Conservation (phyloP, 2,797 vertebrate species). For the Huso huso region DNA sequence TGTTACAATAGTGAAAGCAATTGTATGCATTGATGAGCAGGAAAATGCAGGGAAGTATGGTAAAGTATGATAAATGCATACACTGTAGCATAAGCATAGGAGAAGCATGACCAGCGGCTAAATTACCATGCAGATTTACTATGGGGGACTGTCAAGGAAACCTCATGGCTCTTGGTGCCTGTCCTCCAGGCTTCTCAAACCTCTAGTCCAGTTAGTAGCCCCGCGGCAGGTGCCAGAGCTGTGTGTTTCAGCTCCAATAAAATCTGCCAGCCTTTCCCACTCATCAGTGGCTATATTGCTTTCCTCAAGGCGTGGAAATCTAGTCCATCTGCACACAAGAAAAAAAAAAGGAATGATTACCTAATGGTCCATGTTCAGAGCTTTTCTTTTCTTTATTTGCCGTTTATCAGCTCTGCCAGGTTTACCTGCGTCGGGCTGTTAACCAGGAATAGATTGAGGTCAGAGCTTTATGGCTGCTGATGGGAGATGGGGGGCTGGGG, state of each 20-base stretch:
- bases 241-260: not conserved
- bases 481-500: not conserved
- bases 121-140: too few species aligned
- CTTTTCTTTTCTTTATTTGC: conserved; percentile 2
- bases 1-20: too few species aligned
- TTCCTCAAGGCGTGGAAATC: not conserved
- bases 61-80: too few species aligned
- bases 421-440: not conserved
- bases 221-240: too few species aligned
- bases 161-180: too few species aligned
- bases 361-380: not conserved
- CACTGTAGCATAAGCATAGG: too few species aligned
- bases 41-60: too few species aligned
- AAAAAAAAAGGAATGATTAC: not conserved
- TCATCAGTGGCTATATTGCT: not conserved
- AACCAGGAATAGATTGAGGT: not conserved
- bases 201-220: too few species aligned
- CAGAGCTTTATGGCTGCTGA: not conserved
- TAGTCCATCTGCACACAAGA: not conserved
- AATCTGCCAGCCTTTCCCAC: not conserved
- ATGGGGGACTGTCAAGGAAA: too few species aligned
- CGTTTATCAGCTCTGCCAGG: conserved; percentile 3
- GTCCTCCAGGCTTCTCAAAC: too few species aligned
- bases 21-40: too few species aligned
- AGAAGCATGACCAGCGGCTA: too few species aligned